A percentile compares a stretch with the other conserved stretches of the same genome.
Conservation (phyloP, 2,797 vertebrate species). For the Pantherophis vulpinus region DNA sequence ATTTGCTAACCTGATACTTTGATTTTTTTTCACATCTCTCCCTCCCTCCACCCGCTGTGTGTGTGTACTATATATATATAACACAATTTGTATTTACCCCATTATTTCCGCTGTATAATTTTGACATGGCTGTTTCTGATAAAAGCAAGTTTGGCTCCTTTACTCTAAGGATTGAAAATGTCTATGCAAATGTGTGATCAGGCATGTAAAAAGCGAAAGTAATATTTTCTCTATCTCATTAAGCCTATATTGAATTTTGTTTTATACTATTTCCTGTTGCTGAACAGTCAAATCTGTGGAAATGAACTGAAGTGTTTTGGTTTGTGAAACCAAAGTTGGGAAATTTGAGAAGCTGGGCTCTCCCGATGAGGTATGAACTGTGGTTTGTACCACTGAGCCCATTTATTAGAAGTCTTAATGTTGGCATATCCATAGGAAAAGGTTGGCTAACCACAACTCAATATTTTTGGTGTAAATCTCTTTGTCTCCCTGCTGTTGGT, state of each 20-base stretch:
- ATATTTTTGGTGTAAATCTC: background rate
- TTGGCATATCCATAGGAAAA: background rate
- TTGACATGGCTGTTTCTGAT: background rate
- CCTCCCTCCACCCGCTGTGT: too few species aligned
- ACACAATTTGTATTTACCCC: background rate
- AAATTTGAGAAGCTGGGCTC: conserved; percentile 47
- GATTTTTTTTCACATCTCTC: too few species aligned
- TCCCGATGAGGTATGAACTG: conserved; percentile 4
- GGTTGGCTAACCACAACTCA: background rate
- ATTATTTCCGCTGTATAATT: conserved; percentile 16
- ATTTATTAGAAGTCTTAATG: conserved; percentile 18
- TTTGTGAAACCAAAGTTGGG: conserved; percentile 34
- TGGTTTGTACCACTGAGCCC: conserved; percentile 6
- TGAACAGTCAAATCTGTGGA: conserved; percentile 42
- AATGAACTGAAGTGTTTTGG: conserved; percentile 43
- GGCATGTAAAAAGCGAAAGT: conserved; percentile 50
- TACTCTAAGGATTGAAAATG: conserved; percentile 50
- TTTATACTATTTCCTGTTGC: conserved; percentile 45
- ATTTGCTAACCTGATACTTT: background rate
- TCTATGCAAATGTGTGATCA: conserved; percentile 37
- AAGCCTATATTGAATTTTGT: conserved; percentile 53
- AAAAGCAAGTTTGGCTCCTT: conserved; percentile 48
- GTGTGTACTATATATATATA: too few species aligned
- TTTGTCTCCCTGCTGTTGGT: conserved; percentile 4
- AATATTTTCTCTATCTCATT: conserved; percentile 46